These are phyloP conservation scores for Galerucella nymphaeae DNA, from an alignment of 2,888 invertebrate species.

Conservation along the genomic window DNA sequence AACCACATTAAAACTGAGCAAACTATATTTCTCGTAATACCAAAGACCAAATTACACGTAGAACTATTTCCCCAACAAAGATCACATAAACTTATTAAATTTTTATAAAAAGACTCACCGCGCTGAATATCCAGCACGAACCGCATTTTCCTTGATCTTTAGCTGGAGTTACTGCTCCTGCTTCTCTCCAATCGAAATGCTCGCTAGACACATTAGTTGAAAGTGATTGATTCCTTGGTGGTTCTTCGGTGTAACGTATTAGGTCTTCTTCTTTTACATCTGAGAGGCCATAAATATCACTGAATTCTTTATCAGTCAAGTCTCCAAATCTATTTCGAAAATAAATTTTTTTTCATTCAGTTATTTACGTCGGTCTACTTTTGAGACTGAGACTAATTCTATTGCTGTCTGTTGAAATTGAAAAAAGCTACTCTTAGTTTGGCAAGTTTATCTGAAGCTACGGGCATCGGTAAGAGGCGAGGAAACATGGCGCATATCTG, in stretches of 20 bases:
- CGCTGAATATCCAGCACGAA: constrained; percentile 42
- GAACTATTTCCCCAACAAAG: too few species aligned
- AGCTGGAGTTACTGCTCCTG: constrained; percentile 37
- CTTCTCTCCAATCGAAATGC: constrained; percentile 34
- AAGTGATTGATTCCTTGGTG: background rate
- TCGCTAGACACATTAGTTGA: constrained; percentile 2
- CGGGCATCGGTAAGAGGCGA: too few species aligned
- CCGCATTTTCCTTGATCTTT: constrained; percentile 42
- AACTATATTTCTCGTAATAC: too few species aligned
- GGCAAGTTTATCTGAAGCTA: too few species aligned
- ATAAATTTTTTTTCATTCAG: background rate
- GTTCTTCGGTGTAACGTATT: background rate
- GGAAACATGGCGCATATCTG: too few species aligned
- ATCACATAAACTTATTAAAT: too few species aligned
- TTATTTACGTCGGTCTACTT: too few species aligned
- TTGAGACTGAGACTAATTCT: too few species aligned
- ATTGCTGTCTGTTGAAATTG: too few species aligned
- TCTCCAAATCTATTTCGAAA: constrained; percentile 18
- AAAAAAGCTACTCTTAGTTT: too few species aligned
- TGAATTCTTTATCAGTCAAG: constrained; percentile 25
- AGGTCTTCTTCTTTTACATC: background rate
- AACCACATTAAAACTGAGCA: too few species aligned
- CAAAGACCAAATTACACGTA: too few species aligned
- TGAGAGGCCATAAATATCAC: constrained; percentile 15
- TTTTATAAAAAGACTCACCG: constrained; percentile 24